Evolutionary conservation across 2,888 invertebrate genomes (phyloP).

Genomic region (Nemapogon koenigi): DNA sequence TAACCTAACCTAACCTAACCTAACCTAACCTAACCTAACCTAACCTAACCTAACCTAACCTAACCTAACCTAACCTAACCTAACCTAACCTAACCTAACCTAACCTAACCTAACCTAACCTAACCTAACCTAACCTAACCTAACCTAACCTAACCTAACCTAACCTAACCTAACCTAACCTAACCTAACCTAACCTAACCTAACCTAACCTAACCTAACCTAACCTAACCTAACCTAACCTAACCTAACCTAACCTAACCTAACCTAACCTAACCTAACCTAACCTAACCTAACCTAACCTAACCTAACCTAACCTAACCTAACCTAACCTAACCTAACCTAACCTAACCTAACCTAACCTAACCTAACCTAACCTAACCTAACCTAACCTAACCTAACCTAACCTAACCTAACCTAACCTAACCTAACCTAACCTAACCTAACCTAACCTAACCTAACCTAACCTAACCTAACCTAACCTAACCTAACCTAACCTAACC

Average conservation of each 20-base stretch:
- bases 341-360: slow-evolving; percentile 12
- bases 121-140: slow-evolving; percentile 11
- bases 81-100: slow-evolving; percentile 13
- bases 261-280: slow-evolving; percentile 11
- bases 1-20: slow-evolving; percentile 14
- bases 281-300: slow-evolving; percentile 14
- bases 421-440: slow-evolving; percentile 12
- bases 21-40: slow-evolving; percentile 14
- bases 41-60: slow-evolving; percentile 15
- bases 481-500: slow-evolving; percentile 12
- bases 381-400: slow-evolving; percentile 12
- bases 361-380: slow-evolving; percentile 12
- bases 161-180: slow-evolving; percentile 12
- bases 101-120: slow-evolving; percentile 11
- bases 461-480: slow-evolving; percentile 12
- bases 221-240: slow-evolving; percentile 11
- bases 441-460: slow-evolving; percentile 11
- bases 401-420: slow-evolving; percentile 12
- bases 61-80: slow-evolving; percentile 14
- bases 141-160: slow-evolving; percentile 11
- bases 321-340: slow-evolving; percentile 12
- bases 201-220: slow-evolving; percentile 12
- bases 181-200: slow-evolving; percentile 13
- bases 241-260: slow-evolving; percentile 12
- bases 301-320: slow-evolving; percentile 14